Base-by-base conservation (phyloP, 2,797 vertebrate species). In the Manis javanica region DNA sequence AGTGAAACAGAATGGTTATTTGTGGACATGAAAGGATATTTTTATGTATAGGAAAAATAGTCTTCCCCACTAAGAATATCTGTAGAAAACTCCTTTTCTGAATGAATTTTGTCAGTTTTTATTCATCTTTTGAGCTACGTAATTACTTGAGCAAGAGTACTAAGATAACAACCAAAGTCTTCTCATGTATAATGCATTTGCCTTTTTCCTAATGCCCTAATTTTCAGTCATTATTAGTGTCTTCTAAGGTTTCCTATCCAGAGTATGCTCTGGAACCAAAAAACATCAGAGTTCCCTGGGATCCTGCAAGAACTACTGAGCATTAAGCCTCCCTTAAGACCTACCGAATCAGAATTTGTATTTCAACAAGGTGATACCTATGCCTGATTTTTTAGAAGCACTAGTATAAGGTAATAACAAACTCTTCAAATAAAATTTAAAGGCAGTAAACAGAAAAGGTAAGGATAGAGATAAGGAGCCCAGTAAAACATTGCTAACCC, bases 11-110 rank as follows among this genome's bases (percentile, higher is more conserved):
- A 77, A 69, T 95, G 7, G 53, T 77, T 92, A 68, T 92, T 95
- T 87, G 34, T 72, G 34, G 34, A 78, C 7, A 42, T 55, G 53
- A 11, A 78, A 82, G 34, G 37, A 49, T 90, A 94, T 85, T 97
- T 96, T 96, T 69, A 88, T 15, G 11, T 49, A 49, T 7, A 84
- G 34, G 15, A 39, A 94, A 83, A 88, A 34, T 8, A 96, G 29
- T 86, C 12, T 69, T 86, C 18, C 14, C 18, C 85, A 69, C 71
- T 91, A 88, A 87, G 57, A 94, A 69, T 82, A 69, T 46, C 66
- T 91, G 18, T 51, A 82, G 55, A 26, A 64, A 59, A 95, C 26
- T 66, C 15, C 4, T 79, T 69, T 81, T 64, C 46, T 7, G 4
- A 95, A 63, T 94, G 42, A 61, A 84, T 85, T 88, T 78, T 90